Evolutionary conservation across 2,113 vertebrate species (phyloP).

Genomic region (Hyperoodon ampullatus): DNA sequence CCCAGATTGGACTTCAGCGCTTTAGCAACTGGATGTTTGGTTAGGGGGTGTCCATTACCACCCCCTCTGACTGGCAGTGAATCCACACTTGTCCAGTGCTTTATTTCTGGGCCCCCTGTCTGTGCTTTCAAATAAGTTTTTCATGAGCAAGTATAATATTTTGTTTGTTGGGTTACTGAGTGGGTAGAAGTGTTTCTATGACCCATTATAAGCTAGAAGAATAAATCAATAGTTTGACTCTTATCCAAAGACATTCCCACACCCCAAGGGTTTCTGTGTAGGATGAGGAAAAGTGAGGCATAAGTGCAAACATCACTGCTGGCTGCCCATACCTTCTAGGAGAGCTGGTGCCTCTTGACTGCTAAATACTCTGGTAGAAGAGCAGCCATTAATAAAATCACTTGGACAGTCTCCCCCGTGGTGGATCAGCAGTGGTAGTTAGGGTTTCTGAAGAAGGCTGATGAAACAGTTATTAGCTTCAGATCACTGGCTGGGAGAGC

Average conservation of each 20-base stretch:
- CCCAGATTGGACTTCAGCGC: neutral
- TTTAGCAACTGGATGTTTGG: neutral
- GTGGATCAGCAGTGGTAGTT: too few relatives aligned
- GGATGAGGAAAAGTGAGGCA: neutral
- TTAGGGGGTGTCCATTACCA: neutral
- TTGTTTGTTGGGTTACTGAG: neutral
- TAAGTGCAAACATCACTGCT: neutral
- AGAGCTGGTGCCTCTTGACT: neutral
- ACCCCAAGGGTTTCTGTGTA: neutral
- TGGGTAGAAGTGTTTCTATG: neutral
- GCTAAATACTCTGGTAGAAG: neutral
- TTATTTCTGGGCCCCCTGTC: neutral
- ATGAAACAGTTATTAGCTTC: neutral
- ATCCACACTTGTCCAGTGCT: neutral
- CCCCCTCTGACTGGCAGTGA: neutral
- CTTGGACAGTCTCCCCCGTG: neutral
- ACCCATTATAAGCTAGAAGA: constrained; percentile 35
- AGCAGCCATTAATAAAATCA: neutral
- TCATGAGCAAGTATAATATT: neutral
- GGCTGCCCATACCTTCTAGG: neutral
- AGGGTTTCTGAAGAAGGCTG: neutral
- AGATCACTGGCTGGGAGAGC: neutral
- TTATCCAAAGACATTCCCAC: neutral
- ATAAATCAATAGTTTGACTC: neutral
- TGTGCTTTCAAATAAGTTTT: constrained; percentile 1